Percentiles rank a stretch among this genome's conserved stretches.
Evolutionary conservation across 2,113 vertebrate species (phyloP).

Genomic region (Pagrus major): DNA sequence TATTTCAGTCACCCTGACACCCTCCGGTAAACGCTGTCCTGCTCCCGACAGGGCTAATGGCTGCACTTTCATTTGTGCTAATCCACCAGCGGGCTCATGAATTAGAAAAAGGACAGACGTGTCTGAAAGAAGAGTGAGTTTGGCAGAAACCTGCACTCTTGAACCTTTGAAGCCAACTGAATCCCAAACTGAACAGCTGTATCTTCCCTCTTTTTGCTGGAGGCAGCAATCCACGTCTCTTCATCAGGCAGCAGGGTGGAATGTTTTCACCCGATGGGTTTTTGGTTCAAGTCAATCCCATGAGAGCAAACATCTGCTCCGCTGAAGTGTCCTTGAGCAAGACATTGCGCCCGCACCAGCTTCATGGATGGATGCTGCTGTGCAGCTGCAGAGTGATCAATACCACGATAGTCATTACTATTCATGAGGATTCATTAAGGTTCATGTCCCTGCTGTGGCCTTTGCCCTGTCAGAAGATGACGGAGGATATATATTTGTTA

Average conservation of each 20-base stretch:
- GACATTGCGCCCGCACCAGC: conserved; percentile 32
- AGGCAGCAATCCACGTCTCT: conserved; percentile 58
- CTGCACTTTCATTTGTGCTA: conserved; percentile 38
- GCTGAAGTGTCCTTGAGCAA: conserved; percentile 68
- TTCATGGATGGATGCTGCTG: conserved; percentile 13
- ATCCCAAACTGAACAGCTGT: conserved; percentile 61
- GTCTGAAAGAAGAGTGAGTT: conserved; percentile 41
- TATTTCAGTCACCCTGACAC: conserved; percentile 7
- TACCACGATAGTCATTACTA: conserved; percentile 33
- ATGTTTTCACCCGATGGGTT: conserved; percentile 55
- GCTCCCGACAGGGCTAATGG: conserved; percentile 26
- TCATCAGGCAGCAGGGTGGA: conserved; percentile 66
- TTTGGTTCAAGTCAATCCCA: conserved; percentile 54
- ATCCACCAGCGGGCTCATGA: conserved; percentile 54
- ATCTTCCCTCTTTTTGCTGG: conserved; percentile 30
- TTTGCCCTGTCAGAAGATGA: conserved; percentile 16
- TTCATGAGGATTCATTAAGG: conserved; percentile 38
- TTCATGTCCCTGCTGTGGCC: conserved; percentile 41
- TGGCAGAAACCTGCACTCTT: conserved; percentile 53
- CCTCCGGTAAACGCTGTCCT: conserved; percentile 9
- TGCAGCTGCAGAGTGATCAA: conserved; percentile 57
- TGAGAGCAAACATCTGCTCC: conserved; percentile 67
- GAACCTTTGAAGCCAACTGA: conserved; percentile 54
- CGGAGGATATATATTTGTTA: background rate
- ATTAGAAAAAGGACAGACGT: conserved; percentile 45